Conservation (phyloP, 30 jellyfish, hydroid and myxozoan genomes). For the Rhopilema esculentum region DNA sequence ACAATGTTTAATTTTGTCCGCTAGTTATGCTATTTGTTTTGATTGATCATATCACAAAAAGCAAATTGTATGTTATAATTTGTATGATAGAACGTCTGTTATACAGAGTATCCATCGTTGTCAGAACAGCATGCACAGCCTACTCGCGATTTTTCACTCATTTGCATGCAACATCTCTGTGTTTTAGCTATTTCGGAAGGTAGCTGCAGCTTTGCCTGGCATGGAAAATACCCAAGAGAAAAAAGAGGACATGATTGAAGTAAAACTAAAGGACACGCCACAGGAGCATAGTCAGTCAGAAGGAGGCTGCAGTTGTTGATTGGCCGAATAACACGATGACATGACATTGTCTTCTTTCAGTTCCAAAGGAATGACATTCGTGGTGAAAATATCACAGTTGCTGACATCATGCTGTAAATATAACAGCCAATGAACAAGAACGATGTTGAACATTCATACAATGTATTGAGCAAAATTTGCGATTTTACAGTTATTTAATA, state of each 20-base stretch:
- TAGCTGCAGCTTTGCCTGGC: slow-evolving; percentile 99
- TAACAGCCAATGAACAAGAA: neutral
- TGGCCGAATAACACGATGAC: too few species aligned
- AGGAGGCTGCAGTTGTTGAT: slow-evolving; percentile 92
- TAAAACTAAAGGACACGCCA: slow-evolving; percentile 93
- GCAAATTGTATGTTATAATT: too few species aligned
- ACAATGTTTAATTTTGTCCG: too few species aligned
- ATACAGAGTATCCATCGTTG: too few species aligned
- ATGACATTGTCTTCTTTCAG: neutral
- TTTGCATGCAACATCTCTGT: neutral
- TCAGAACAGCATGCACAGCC: too few species aligned
- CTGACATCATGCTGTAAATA: neutral
- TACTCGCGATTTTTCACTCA: too few species aligned
- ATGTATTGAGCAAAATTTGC: neutral
- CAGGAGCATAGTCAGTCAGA: slow-evolving; percentile 92
- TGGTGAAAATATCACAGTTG: neutral
- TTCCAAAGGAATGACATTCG: neutral
- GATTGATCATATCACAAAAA: too few species aligned
- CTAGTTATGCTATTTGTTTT: too few species aligned
- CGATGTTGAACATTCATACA: neutral
- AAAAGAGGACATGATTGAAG: slow-evolving; percentile 97
- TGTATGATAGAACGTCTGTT: too few species aligned
- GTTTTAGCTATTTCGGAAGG: slow-evolving; percentile 88
- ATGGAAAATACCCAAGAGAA: slow-evolving; percentile 97
- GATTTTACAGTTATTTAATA: neutral